Conservation (phyloP, 2,888 invertebrate species). For the Drosophila hawaiiensis region DNA sequence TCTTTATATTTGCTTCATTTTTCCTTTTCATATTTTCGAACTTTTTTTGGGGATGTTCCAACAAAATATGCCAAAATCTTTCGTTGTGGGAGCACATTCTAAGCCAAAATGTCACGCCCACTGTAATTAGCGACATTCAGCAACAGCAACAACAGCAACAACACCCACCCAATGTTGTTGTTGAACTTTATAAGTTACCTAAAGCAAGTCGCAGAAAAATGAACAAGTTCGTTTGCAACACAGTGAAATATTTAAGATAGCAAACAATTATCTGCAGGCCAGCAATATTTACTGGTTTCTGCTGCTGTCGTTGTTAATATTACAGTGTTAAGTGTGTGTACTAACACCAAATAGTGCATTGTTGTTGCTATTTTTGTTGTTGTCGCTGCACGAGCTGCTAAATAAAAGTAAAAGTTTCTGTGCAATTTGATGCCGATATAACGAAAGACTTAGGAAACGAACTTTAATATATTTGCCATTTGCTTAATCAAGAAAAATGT, state of each 20-base stretch:
- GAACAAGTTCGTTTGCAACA: slow-evolving; percentile 17
- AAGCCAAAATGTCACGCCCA: slow-evolving; percentile 25
- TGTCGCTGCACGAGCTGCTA: slow-evolving; percentile 38
- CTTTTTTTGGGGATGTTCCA: background rate
- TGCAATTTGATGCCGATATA: slow-evolving; percentile 61
- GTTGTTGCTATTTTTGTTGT: slow-evolving; percentile 6
- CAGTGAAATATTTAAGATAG: slow-evolving; percentile 58
- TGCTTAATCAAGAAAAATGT: slow-evolving; percentile 17
- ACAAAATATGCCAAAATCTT: slow-evolving; percentile 17
- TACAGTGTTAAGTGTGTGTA: slow-evolving; percentile 11
- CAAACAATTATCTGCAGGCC: slow-evolving; percentile 64
- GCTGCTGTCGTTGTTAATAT: slow-evolving; percentile 26
- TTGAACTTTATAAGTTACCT: slow-evolving; percentile 26
- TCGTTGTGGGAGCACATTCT: slow-evolving; percentile 40
- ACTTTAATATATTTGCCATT: slow-evolving; percentile 60
- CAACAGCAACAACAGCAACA: slow-evolving; percentile 26
- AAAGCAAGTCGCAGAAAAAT: slow-evolving; percentile 2
- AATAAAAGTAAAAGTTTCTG: slow-evolving; percentile 62
- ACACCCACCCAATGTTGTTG: slow-evolving; percentile 18
- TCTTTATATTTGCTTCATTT: slow-evolving; percentile 10
- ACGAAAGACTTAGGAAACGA: slow-evolving; percentile 77
- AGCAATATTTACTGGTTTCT: slow-evolving; percentile 26
- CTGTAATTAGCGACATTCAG: slow-evolving; percentile 41
- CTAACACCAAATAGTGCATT: background rate
- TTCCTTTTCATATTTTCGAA: slow-evolving; percentile 12